phyloP scores from a whole-genome alignment of 2,888 invertebrate species.

The Microplitis deprimator region DNA sequence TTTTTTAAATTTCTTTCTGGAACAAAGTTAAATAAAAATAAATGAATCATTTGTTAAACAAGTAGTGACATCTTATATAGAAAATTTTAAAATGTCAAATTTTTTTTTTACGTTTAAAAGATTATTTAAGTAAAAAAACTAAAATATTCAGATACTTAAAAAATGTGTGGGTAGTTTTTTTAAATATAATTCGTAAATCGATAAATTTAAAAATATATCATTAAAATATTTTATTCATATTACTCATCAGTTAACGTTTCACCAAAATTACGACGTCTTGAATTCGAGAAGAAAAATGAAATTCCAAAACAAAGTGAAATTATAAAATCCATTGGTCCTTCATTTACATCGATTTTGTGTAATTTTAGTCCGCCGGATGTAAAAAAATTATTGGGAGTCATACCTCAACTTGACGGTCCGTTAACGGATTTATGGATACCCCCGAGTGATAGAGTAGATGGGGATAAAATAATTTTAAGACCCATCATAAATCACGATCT shows the following conservation, averaged over 20 bases:
- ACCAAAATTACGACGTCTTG: constrained; percentile 42
- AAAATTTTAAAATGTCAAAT: too few species aligned
- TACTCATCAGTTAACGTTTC: constrained; percentile 28
- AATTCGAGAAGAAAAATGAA: constrained; percentile 37
- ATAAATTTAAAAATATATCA: too few species aligned
- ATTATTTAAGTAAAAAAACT: too few species aligned
- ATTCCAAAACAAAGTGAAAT: constrained; percentile 54
- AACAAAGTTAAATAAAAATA: too few species aligned
- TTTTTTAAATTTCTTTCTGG: too few species aligned
- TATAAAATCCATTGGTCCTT: constrained; percentile 52
- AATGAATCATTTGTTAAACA: too few species aligned
- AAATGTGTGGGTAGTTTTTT: too few species aligned
- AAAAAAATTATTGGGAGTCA: constrained; percentile 52
- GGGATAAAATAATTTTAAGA: constrained; percentile 48
- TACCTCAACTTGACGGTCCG: constrained; percentile 51
- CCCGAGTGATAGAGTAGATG: constrained; percentile 49
- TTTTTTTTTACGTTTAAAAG: too few species aligned
- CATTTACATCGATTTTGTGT: constrained; percentile 55
- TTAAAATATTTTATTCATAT: neutral
- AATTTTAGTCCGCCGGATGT: constrained; percentile 53
- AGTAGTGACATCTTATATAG: too few species aligned
- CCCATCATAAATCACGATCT: constrained; percentile 46
- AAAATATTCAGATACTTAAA: too few species aligned
- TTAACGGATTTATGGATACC: constrained; percentile 54
- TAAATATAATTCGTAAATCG: too few species aligned